Base-by-base conservation (phyloP, 2,113 vertebrate species). In the Eudyptes chrysolophus region DNA sequence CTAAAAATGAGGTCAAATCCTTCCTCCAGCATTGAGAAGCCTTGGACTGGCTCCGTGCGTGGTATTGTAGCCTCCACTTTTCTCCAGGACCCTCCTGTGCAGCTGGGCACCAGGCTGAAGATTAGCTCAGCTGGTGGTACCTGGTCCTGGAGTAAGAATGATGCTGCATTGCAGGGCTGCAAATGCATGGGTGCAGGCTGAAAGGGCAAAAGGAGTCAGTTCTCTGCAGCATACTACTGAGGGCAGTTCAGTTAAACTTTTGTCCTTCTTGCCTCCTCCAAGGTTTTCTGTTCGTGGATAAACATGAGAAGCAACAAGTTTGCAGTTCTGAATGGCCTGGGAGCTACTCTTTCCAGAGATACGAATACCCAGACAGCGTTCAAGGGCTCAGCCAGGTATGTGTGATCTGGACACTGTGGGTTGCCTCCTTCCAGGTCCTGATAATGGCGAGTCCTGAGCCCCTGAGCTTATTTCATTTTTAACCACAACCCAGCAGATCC, bases 401-500 rank as follows among this genome's bases (percentile, higher is more conserved):
- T 34, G 75, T 36, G 62, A 52, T 36, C 58, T 15, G 42, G 29
- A 14, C 24, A 42, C 46, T 55, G 58, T 1, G 1, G 25, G 57
- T 10, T 61, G 16, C 42, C 27, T 70, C 76, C 27, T 83, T 44
- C 29, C 64, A 52, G 42, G 32, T 18, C 29, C 81, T 92, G 60
- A 13, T 84, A 32, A 1, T 0, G 72, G 19, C 16, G 13, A 55
- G 24, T 57, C 68, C 84, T 0, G 2, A 60, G 81, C 48, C 38
- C 8, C 74, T 13, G 66, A 69, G 60, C 40, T 79, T 9, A 5
- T 77, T 83, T 77, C 16, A 9, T 24, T 48, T 86, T 77, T 52
- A 52, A 60, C 7, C 82, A 42, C 72, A 88, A n/a, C 52, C 76
- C 66, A 93, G 89, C 76, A 87, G 95, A 89, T 90, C 84, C 68